phyloP scores from a whole-genome alignment of 2,113 vertebrate species.

The Prochilodus magdalenae region DNA sequence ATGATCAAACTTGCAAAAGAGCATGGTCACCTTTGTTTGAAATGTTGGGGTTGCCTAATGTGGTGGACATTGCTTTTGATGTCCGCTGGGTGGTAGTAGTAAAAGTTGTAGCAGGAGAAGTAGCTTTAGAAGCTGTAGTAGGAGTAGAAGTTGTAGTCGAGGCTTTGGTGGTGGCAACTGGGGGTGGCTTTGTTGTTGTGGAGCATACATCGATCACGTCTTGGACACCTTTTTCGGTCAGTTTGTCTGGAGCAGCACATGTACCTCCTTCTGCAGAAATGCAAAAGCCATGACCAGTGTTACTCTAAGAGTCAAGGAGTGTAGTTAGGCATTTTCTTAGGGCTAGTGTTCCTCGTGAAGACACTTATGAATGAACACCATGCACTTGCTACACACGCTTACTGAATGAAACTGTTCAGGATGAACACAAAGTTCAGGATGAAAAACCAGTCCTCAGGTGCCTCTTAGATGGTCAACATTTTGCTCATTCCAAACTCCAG shows the following conservation, averaged over 20 bases:
- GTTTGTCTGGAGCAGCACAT: conserved; percentile 58
- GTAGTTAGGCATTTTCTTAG: neutral
- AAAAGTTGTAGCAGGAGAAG: neutral
- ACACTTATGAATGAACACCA: neutral
- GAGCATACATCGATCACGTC: conserved; percentile 28
- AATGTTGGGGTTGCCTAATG: conserved; percentile 11
- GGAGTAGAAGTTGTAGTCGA: neutral
- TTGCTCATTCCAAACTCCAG: too few relatives aligned
- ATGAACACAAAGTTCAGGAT: neutral
- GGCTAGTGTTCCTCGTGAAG: neutral
- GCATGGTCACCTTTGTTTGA: conserved; percentile 51
- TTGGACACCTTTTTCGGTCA: conserved; percentile 41
- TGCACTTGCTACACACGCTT: neutral
- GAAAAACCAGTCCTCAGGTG: too few relatives aligned
- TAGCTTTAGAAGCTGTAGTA: neutral
- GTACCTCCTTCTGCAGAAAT: conserved; percentile 41
- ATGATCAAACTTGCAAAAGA: neutral
- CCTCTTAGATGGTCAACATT: too few relatives aligned
- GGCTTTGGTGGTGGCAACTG: neutral
- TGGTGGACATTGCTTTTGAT: neutral
- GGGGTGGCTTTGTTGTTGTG: neutral
- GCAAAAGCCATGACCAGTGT: neutral
- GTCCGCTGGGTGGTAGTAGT: neutral
- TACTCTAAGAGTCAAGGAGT: neutral
- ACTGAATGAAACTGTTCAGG: neutral